Percentiles rank a stretch among this genome's conserved stretches.
Evolutionary conservation across 2,797 vertebrate genomes (phyloP).

Genomic region (Borostomias antarcticus): DNA sequence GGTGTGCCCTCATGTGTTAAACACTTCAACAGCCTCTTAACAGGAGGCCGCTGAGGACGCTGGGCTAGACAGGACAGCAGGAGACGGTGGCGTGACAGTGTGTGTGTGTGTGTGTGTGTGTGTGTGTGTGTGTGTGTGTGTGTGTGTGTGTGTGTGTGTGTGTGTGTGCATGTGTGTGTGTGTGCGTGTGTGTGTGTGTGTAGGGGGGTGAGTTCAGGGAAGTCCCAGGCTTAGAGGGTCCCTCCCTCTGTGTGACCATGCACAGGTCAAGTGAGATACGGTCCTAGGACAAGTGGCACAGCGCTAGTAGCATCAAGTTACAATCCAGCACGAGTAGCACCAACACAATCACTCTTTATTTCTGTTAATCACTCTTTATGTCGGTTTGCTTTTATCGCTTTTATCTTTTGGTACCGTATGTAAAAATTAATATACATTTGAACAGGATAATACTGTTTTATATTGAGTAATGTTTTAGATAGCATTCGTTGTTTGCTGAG

Average conservation of each 20-base stretch:
- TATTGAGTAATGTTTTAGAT: neutral
- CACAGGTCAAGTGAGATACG: too few species aligned
- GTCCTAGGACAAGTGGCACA: too few species aligned
- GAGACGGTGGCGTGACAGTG: neutral
- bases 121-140: too few species aligned
- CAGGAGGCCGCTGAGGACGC: neutral
- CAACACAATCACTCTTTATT: too few species aligned
- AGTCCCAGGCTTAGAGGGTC: neutral
- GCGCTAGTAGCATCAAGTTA: too few species aligned
- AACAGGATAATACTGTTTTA: neutral
- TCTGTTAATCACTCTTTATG: too few species aligned
- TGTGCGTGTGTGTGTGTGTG: too few species aligned
- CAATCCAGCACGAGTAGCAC: too few species aligned
- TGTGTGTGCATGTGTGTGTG: too few species aligned
- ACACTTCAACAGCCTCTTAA: constrained; percentile 30
- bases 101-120: too few species aligned
- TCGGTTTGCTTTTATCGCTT: neutral
- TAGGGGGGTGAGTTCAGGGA: neutral
- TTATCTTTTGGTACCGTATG: neutral
- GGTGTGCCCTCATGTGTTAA: constrained; percentile 31
- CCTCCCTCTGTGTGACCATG: too few species aligned
- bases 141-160: too few species aligned
- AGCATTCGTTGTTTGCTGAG: neutral
- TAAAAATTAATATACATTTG: neutral
- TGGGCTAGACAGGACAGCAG: neutral